A percentile compares a stretch with the other conserved stretches of the same genome.
These are phyloP conservation scores for Tachystola acroxantha DNA, from an alignment of 2,888 invertebrate genomes.

Conservation along the genomic window DNA sequence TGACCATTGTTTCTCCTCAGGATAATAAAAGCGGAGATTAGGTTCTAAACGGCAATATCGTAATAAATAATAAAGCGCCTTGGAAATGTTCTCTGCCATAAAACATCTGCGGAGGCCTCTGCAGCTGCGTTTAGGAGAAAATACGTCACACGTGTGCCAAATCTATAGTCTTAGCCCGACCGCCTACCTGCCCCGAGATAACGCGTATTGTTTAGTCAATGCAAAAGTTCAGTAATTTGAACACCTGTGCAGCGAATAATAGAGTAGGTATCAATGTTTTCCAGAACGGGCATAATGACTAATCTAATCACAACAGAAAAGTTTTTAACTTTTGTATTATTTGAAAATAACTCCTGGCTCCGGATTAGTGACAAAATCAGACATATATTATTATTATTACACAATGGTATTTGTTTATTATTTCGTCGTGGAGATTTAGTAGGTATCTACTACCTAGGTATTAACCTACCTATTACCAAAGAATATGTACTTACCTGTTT, in stretches of 20 bases:
- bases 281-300: too few relatives aligned
- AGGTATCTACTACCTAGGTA: too few relatives aligned
- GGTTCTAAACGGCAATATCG: constrained; percentile 73
- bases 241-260: constrained; percentile 47
- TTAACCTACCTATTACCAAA: too few relatives aligned
- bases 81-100: constrained; percentile 72
- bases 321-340: too few relatives aligned
- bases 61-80: constrained; percentile 74
- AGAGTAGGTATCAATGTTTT: constrained; percentile 10
- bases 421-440: too few relatives aligned
- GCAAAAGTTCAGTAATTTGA: constrained; percentile 24
- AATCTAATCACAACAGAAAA: too few relatives aligned
- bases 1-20: constrained; percentile 69
- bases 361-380: too few relatives aligned
- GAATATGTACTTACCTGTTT: too few relatives aligned
- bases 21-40: constrained; percentile 73
- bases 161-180: constrained; percentile 46
- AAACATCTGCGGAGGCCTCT: constrained; percentile 72
- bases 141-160: constrained; percentile 69
- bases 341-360: too few relatives aligned
- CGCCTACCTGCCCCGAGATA: constrained; percentile 49
- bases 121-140: constrained; percentile 69
- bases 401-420: too few relatives aligned
- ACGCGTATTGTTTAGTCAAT: constrained; percentile 19
- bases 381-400: too few relatives aligned